A percentile compares a stretch with the other conserved stretches of the same genome.
Conservation (phyloP, 1,140 invertebrate genomes). For the Ladona fulva region DNA sequence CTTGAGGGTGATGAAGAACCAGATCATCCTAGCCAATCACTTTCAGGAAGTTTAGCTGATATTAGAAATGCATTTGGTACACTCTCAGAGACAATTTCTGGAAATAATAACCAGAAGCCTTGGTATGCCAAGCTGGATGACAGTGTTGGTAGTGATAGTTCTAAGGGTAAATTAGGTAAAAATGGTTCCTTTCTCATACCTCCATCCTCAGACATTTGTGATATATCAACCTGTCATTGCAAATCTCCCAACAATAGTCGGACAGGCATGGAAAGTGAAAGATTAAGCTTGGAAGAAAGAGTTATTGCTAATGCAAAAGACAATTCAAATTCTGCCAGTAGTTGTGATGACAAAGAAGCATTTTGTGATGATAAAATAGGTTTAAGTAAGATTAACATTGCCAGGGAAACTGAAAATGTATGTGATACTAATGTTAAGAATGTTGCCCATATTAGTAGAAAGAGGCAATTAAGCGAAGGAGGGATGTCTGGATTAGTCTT, state of each 20-base stretch:
- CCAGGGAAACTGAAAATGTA: background rate
- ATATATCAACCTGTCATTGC: background rate
- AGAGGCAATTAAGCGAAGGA: background rate
- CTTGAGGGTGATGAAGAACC: background rate
- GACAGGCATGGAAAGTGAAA: background rate
- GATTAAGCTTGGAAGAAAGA: background rate
- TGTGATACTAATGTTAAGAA: background rate
- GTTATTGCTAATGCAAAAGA: background rate
- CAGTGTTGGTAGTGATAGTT: background rate
- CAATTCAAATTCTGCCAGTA: background rate
- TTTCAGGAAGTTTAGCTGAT: background rate
- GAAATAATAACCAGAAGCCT: background rate
- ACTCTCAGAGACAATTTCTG: background rate
- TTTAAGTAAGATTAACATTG: background rate
- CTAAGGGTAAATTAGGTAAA: background rate
- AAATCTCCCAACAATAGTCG: background rate
- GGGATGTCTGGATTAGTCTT: background rate
- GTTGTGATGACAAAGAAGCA: background rate
- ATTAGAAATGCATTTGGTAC: background rate
- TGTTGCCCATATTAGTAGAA: background rate
- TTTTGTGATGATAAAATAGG: background rate
- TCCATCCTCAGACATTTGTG: slow-evolving; percentile 4
- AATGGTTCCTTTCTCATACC: background rate
- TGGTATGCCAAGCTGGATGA: background rate
- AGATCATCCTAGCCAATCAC: background rate